Percentiles rank a stretch among this genome's conserved stretches.
Evolutionary conservation across 2,797 vertebrate species (phyloP).

Genomic region (Miichthys miiuy): DNA sequence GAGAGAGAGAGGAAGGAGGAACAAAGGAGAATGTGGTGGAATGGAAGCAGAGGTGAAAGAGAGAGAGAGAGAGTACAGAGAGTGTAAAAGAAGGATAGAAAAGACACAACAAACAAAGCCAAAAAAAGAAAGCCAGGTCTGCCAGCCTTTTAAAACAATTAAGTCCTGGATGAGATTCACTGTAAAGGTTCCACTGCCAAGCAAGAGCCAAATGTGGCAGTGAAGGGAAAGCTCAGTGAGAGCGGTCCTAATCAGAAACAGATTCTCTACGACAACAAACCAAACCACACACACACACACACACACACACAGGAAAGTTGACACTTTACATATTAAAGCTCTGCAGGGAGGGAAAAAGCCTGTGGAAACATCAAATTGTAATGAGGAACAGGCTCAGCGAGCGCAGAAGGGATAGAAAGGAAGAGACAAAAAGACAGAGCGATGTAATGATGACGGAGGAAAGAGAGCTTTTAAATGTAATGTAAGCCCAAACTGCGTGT

Average conservation of each 20-base stretch:
- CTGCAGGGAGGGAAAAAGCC: conserved; percentile 55
- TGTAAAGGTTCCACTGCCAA: conserved; percentile 62
- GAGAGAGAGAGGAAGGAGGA: conserved; percentile 50
- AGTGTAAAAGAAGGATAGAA: conserved; percentile 17
- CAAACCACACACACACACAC: conserved; percentile 76
- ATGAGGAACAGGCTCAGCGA: conserved; percentile 73
- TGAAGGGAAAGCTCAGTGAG: conserved; percentile 70
- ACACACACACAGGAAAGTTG: conserved; percentile 69
- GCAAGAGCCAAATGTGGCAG: conserved; percentile 67
- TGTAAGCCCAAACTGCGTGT: conserved; percentile 62
- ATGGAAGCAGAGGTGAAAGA: conserved; percentile 49
- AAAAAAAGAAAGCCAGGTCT: conserved; percentile 53
- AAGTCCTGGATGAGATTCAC: conserved; percentile 72
- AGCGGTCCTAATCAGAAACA: conserved; percentile 80
- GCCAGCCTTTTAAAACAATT: conserved; percentile 80
- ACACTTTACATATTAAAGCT: conserved; percentile 83
- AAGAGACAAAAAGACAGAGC: conserved; percentile 53
- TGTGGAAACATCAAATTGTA: conserved; percentile 81
- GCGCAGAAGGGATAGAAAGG: conserved; percentile 41
- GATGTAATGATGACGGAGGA: conserved; percentile 53
- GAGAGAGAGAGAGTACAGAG: conserved; percentile 34
- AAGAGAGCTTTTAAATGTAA: conserved; percentile 73
- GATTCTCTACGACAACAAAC: conserved; percentile 79
- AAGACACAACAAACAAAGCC: conserved; percentile 35
- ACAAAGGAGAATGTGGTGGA: conserved; percentile 62